A percentile compares a stretch with the other conserved stretches of the same genome.
Conservation (phyloP, 1,140 invertebrate genomes). For the Orchesella cincta region DNA sequence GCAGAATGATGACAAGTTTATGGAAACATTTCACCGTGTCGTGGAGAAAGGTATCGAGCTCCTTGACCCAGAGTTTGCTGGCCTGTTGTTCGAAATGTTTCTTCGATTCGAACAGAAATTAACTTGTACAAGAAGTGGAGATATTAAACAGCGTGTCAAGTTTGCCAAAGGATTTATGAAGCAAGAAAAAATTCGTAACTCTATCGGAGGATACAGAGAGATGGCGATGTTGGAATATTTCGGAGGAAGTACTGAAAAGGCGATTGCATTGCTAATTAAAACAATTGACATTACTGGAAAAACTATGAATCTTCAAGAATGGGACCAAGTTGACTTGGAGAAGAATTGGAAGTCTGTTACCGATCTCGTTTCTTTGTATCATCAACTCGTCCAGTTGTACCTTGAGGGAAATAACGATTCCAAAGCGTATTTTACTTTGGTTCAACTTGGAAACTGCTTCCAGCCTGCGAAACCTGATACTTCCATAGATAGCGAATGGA, state of each 20-base stretch:
- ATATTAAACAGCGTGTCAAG: slow-evolving; percentile 42
- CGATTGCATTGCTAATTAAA: slow-evolving; percentile 42
- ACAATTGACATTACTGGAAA: slow-evolving; percentile 40
- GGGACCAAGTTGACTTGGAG: slow-evolving; percentile 21
- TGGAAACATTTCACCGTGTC: slow-evolving; percentile 33
- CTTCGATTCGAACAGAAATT: slow-evolving; percentile 42
- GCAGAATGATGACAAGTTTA: slow-evolving; percentile 38
- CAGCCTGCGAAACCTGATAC: not conserved
- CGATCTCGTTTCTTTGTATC: slow-evolving; percentile 42
- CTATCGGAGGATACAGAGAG: slow-evolving; percentile 41
- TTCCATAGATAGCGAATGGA: slow-evolving; percentile 1
- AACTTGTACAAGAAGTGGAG: slow-evolving; percentile 1
- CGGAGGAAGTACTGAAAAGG: slow-evolving; percentile 39
- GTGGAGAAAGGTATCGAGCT: slow-evolving; percentile 34
- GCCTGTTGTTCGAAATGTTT: slow-evolving; percentile 41
- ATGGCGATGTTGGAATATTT: slow-evolving; percentile 49
- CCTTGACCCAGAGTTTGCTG: slow-evolving; percentile 40
- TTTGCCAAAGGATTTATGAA: slow-evolving; percentile 39
- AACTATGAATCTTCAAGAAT: not conserved
- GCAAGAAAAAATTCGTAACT: slow-evolving; percentile 45
- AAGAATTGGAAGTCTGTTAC: slow-evolving; percentile 36
- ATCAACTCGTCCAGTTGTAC: slow-evolving; percentile 26
- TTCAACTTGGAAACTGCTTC: slow-evolving; percentile 41
- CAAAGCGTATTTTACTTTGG: not conserved
- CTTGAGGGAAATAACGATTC: not conserved